Evolutionary conservation across 2,797 vertebrate genomes (phyloP).

Genomic region (Hipposideros larvatus): DNA sequence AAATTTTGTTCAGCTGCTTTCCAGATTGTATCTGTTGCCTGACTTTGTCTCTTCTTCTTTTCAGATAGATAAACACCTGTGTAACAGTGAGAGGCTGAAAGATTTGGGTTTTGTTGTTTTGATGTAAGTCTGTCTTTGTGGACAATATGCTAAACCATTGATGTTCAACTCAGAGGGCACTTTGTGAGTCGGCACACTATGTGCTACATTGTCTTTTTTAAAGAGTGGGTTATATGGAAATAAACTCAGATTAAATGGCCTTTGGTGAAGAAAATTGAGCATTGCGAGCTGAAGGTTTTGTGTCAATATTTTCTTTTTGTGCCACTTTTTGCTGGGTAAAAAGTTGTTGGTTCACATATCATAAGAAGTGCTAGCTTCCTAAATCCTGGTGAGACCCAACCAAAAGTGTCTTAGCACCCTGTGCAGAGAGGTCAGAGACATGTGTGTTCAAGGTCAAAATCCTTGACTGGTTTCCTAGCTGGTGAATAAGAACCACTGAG

Average conservation of each 20-base stretch:
- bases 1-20: conserved; percentile 10
- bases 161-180: not conserved
- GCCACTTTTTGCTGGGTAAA: not conserved
- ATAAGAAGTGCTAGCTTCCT: not conserved
- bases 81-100: not conserved
- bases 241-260: not conserved
- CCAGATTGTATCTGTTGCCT: not conserved
- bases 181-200: not conserved
- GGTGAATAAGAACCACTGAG: not conserved
- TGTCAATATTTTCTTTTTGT: not conserved
- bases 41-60: not conserved
- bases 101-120: not conserved
- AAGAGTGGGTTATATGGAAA: not conserved
- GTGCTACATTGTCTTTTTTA: not conserved
- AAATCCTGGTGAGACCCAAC: not conserved
- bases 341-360: not conserved
- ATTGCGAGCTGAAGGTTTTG: not conserved
- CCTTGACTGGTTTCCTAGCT: not conserved
- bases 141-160: not conserved
- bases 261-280: not conserved
- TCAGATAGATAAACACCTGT: not conserved
- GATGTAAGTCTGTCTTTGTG: not conserved
- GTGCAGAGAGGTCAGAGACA: not conserved
- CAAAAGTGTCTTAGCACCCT: not conserved
- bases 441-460: not conserved